Evolutionary conservation across 2,113 vertebrate species (phyloP), one percentile per base, ranked within the genome.

Genomic region (Apodemus sylvaticus): DNA sequence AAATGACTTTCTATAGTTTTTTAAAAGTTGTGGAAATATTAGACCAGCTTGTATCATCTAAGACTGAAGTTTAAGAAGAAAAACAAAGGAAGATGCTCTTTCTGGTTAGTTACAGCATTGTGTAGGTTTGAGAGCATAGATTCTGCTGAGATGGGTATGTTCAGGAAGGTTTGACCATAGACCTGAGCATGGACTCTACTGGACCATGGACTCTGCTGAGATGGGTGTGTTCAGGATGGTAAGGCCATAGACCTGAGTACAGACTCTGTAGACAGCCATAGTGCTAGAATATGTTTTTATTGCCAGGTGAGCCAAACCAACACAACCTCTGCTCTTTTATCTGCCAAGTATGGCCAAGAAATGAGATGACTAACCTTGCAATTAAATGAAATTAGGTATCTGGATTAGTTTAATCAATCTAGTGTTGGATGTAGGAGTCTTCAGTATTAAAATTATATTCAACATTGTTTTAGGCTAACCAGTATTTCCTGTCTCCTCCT

Each of bases 311-410:
- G 17, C 11, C 51, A 82, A 76, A 42, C 16, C 76, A 26, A 5
- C 31, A 70, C 22, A 82, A 55, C 12, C 66, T 62, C 78, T 92
- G 42, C 82, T 95, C 93, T 68, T 83, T 83, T 93, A 68, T 66
- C 36, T 85, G 17, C 48, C 86, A 86, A 90, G 82, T 73, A 12
- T 31, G 22, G 1, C 20, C 36, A 45, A 34, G 62, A 66, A 93
- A 82, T 81, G 48, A 78, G 64, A 86, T 8, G 7, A 74, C 17
- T 7, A 39, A 9, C 34, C n/a, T 86, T 36, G 71, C 14, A 74
- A 60, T 31, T 26, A 77, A 76, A 78, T 86, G 16, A 89, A 86
- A 58, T 34, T 22, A 70, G 12, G 3, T 8, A 10, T 78, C n/a
- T 73, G 36, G 39, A 73, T 70, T 58, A 82, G 71, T 83, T 16